Conservation (phyloP, 2,888 invertebrate species). For the Eilema griseolum region DNA sequence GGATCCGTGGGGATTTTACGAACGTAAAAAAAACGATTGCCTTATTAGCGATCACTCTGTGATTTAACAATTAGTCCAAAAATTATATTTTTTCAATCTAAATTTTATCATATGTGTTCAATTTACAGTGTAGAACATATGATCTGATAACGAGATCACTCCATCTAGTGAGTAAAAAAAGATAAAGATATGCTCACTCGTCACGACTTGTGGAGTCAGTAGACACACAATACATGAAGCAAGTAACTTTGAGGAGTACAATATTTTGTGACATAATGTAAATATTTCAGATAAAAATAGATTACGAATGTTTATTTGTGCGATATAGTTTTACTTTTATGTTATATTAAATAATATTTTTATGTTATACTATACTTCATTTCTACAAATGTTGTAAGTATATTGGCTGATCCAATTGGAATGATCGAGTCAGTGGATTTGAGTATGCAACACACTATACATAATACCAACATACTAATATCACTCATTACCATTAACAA, state of each 20-base stretch:
- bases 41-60: slow-evolving; percentile 47
- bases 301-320: slow-evolving; percentile 67
- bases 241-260: slow-evolving; percentile 55
- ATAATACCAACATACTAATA: slow-evolving; percentile 70
- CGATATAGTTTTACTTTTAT: slow-evolving; percentile 63
- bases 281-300: slow-evolving; percentile 66
- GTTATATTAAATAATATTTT: slow-evolving; percentile 52
- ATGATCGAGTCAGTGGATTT: slow-evolving; percentile 70
- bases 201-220: slow-evolving; percentile 23
- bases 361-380: slow-evolving; percentile 48
- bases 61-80: slow-evolving; percentile 48
- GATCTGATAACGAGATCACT: slow-evolving; percentile 47
- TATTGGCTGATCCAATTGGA: slow-evolving; percentile 68
- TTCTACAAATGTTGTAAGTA: slow-evolving; percentile 47
- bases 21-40: too few relatives aligned
- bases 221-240: slow-evolving; percentile 26
- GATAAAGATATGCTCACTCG: slow-evolving; percentile 23
- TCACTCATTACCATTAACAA: slow-evolving; percentile 68
- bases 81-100: slow-evolving; percentile 48
- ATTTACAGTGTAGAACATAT: slow-evolving; percentile 73
- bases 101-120: slow-evolving; percentile 63
- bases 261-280: slow-evolving; percentile 76
- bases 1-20: too few relatives aligned
- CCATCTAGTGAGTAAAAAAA: not conserved
- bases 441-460: slow-evolving; percentile 56